Evolutionary conservation across 2,888 invertebrate species (phyloP).

Genomic region (Cyrtodaria siliqua): DNA sequence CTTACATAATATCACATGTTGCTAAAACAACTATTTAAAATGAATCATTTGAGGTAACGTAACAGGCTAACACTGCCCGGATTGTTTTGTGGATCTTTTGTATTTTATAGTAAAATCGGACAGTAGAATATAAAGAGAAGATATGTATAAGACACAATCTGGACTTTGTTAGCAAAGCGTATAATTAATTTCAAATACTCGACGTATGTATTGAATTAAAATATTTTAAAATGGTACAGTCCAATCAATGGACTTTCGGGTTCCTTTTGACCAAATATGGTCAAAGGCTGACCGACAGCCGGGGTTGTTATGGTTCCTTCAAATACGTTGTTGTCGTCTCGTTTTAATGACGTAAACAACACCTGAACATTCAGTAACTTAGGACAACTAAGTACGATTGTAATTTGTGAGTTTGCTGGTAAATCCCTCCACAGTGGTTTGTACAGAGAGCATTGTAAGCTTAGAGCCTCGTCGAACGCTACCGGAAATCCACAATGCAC

Average conservation of each 20-base stretch:
- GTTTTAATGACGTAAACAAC: constrained; percentile 29
- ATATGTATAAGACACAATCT: too few relatives aligned
- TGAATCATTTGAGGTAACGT: too few relatives aligned
- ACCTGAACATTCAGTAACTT: constrained; percentile 40
- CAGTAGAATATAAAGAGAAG: too few relatives aligned
- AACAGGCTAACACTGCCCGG: too few relatives aligned
- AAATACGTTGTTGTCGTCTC: constrained; percentile 54
- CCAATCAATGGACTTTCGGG: constrained; percentile 39
- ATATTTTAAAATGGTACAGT: constrained; percentile 58
- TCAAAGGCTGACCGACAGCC: constrained; percentile 56
- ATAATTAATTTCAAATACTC: too few relatives aligned
- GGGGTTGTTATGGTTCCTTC: constrained; percentile 58
- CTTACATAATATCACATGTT: too few relatives aligned
- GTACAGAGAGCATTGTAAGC: constrained; percentile 52
- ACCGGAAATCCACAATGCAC: constrained; percentile 63
- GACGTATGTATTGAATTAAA: too few relatives aligned
- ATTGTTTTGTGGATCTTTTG: too few relatives aligned
- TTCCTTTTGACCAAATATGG: constrained; percentile 53
- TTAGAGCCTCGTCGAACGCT: constrained; percentile 57
- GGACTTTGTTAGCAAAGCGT: too few relatives aligned
- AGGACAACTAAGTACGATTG: constrained; percentile 47
- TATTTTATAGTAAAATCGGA: too few relatives aligned
- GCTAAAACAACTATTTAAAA: too few relatives aligned
- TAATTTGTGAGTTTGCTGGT: constrained; percentile 54
- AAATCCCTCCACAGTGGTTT: constrained; percentile 63